These are phyloP conservation scores for Eustalomyia histrio DNA, from an alignment of 2,888 invertebrate genomes.

Conservation along the genomic window DNA sequence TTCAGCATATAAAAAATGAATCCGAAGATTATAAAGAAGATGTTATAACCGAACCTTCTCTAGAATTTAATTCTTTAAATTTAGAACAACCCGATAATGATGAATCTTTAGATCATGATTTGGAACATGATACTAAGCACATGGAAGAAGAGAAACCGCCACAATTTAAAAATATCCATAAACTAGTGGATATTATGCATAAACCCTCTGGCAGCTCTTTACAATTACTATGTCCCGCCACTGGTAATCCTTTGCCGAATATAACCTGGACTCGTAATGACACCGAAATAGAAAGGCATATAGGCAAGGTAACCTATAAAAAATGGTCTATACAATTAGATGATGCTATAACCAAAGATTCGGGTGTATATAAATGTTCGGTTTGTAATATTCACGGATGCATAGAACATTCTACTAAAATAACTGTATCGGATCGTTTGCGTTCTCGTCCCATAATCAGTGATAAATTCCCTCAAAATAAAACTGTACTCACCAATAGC, in stretches of 20 bases:
- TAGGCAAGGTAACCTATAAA: constrained; percentile 84
- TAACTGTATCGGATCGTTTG: constrained; percentile 88
- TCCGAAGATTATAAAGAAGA: constrained; percentile 6
- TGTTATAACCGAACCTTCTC: not conserved
- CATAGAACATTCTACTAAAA: constrained; percentile 85
- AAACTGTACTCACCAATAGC: constrained; percentile 87
- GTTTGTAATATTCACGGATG: constrained; percentile 91
- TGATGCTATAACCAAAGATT: constrained; percentile 89
- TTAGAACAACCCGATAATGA: constrained; percentile 50
- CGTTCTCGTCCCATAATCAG: constrained; percentile 92
- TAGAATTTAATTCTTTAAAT: constrained; percentile 45
- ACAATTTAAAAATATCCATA: constrained; percentile 65
- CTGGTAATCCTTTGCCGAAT: constrained; percentile 88
- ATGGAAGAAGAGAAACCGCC: constrained; percentile 60
- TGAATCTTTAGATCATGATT: constrained; percentile 49
- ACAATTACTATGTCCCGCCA: constrained; percentile 82
- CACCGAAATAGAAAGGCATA: constrained; percentile 82
- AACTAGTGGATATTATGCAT: constrained; percentile 72
- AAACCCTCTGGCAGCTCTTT: constrained; percentile 90
- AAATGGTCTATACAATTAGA: constrained; percentile 88
- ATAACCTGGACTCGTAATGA: constrained; percentile 92
- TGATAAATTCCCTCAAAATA: constrained; percentile 89
- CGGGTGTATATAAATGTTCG: constrained; percentile 92
- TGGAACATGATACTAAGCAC: constrained; percentile 45
- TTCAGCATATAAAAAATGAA: not conserved